Percentiles rank a stretch among this genome's conserved stretches.
Evolutionary conservation across 2,797 vertebrate species (phyloP).

Genomic region (Valencia hispanica): DNA sequence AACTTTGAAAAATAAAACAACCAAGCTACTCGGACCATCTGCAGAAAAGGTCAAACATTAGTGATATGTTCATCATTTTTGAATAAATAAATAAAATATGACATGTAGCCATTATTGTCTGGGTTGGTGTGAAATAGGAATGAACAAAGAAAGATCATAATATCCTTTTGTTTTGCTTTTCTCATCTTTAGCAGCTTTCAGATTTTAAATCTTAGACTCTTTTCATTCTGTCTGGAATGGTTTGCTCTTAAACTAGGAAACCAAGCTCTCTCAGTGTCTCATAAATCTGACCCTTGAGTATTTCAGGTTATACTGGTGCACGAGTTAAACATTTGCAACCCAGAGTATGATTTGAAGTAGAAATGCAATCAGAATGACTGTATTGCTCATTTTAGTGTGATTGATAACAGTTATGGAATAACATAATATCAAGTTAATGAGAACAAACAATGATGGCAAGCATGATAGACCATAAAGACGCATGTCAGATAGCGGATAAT

Average conservation of each 20-base stretch:
- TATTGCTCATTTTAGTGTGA: no score
- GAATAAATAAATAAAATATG: not conserved
- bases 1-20: conserved; percentile 95
- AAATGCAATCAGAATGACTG: not conserved
- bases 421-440: no score
- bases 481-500: no score
- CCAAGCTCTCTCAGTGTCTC: not conserved
- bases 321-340: not conserved
- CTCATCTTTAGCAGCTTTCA: not conserved
- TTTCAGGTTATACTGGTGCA: not conserved
- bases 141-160: not conserved
- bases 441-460: no score
- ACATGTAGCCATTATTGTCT: not conserved
- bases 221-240: not conserved
- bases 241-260: not conserved
- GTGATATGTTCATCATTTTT: not conserved
- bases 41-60: conserved; percentile 32
- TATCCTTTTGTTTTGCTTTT: not conserved
- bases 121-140: not conserved
- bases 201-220: not conserved
- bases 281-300: not conserved
- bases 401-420: no score
- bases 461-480: no score
- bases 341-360: not conserved
- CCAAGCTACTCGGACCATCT: conserved; percentile 94